phyloP scores from a whole-genome alignment of 2,113 vertebrate genomes.

The Tupaia chinensis region DNA sequence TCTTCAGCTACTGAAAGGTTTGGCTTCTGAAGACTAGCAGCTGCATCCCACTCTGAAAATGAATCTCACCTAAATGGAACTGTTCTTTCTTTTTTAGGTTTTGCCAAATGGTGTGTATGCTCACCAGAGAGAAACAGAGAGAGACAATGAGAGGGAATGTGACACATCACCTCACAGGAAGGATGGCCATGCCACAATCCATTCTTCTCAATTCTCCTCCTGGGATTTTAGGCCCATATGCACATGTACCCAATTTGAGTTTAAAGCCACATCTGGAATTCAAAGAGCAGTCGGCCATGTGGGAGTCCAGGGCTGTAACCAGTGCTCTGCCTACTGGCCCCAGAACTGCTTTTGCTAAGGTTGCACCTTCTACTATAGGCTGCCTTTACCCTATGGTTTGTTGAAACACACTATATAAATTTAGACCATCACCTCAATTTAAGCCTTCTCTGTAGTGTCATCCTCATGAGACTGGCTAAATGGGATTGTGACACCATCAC shows the following conservation, averaged over 20 bases:
- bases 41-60: neutral
- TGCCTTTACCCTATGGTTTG: neutral
- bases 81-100: neutral
- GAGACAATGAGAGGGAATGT: too few species aligned
- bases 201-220: too few species aligned
- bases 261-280: too few species aligned
- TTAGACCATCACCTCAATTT: neutral
- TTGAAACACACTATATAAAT: neutral
- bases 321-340: too few species aligned
- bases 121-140: too few species aligned
- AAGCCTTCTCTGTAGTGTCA: neutral
- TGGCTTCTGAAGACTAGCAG: neutral
- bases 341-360: neutral
- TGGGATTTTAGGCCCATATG: too few species aligned
- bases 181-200: too few species aligned
- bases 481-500: neutral
- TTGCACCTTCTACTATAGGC: neutral
- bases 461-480: neutral
- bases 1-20: neutral
- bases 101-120: too few species aligned
- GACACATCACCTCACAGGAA: too few species aligned
- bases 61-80: neutral
- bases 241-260: too few species aligned
- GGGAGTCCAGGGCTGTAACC: too few species aligned
- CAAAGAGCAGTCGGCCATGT: too few species aligned